phyloP scores from a whole-genome alignment of 2,888 invertebrate species.

The Podotricha telesiphe region DNA sequence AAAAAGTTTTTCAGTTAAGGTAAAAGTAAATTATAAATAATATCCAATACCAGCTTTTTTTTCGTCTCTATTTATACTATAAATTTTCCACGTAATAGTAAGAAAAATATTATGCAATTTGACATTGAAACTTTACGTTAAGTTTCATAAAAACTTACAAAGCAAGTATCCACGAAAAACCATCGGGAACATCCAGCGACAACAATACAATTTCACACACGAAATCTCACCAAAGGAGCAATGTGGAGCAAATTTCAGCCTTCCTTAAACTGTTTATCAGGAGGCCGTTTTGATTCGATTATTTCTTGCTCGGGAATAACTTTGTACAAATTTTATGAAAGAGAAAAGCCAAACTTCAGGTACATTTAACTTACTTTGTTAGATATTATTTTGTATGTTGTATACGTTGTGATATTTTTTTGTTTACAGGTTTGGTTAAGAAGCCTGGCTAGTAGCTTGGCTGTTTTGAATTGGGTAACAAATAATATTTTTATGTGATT shows the following conservation, averaged over 20 bases:
- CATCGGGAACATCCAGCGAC: conserved; percentile 29
- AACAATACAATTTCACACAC: conserved; percentile 50
- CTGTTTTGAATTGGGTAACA: no score
- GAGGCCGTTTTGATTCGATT: conserved; percentile 27
- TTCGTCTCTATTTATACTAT: no score
- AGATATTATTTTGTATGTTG: background rate
- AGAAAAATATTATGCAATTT: background rate
- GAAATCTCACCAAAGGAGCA: conserved; percentile 47
- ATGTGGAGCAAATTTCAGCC: conserved; percentile 46
- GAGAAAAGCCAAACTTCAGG: background rate
- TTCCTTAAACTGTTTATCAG: conserved; percentile 34
- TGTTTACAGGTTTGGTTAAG: background rate
- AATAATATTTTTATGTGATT: no score
- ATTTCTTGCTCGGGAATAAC: conserved; percentile 18
- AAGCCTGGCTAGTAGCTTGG: no score
- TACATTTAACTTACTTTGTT: conserved; percentile 9
- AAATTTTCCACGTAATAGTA: no score
- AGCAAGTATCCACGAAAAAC: background rate
- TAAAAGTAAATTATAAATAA: no score
- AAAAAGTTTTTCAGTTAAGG: no score
- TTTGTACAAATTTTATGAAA: conserved; percentile 17
- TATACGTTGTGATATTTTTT: background rate
- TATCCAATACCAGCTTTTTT: no score
- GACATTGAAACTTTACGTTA: background rate
- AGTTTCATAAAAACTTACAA: conserved; percentile 12